These are phyloP conservation scores for Chaetura pelagica DNA, from an alignment of 2,113 vertebrate genomes.

Conservation along the genomic window DNA sequence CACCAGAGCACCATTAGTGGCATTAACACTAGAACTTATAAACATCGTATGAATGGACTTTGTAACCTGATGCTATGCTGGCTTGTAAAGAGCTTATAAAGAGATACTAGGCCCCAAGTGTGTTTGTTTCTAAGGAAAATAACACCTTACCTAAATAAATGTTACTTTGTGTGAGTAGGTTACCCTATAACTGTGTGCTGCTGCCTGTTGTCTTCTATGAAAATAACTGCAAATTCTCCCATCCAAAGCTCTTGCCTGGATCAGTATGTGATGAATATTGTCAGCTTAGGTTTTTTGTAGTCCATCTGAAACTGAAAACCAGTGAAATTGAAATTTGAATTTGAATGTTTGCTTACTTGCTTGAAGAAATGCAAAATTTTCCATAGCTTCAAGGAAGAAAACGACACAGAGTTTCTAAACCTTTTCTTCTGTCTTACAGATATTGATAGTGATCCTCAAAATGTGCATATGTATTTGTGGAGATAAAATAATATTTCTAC, in stretches of 20 bases:
- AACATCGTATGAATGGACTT: constrained; percentile 1
- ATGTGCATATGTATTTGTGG: background rate
- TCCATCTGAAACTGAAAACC: background rate
- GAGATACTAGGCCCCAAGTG: constrained; percentile 7
- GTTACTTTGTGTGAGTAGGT: background rate
- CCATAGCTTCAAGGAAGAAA: background rate
- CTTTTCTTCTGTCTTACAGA: background rate
- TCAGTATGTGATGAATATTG: background rate
- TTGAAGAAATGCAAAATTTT: background rate
- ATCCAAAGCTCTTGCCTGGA: background rate
- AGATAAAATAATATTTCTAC: background rate
- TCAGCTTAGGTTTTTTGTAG: background rate
- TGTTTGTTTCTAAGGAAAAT: constrained; percentile 61
- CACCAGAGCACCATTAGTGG: background rate
- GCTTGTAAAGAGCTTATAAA: constrained; percentile 59
- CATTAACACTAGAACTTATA: constrained; percentile 40
- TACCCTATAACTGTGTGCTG: background rate
- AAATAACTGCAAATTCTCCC: background rate
- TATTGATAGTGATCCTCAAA: background rate
- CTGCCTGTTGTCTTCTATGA: background rate
- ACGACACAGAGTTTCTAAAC: background rate
- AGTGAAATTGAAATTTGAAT: background rate
- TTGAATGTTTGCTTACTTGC: background rate
- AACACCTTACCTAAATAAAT: constrained; percentile 46
- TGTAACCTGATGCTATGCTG: constrained; percentile 46